These are phyloP conservation scores for Cyanoderma ruficeps DNA, from an alignment of 2,113 vertebrate genomes.

Conservation along the genomic window DNA sequence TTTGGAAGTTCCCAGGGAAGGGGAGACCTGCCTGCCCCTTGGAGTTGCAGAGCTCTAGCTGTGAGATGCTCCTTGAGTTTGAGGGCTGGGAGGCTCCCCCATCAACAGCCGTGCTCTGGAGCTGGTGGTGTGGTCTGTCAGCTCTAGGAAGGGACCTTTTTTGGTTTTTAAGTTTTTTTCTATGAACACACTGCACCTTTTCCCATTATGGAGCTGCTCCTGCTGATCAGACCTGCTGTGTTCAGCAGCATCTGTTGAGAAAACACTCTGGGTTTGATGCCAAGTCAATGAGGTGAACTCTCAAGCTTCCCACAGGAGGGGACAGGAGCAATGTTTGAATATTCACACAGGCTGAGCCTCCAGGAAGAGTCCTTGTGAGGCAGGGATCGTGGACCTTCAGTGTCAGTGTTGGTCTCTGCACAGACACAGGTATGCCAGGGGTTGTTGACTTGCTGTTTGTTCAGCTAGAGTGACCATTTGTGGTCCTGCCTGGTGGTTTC, in stretches of 20 bases:
- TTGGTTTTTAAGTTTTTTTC: background rate
- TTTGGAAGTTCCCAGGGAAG: background rate
- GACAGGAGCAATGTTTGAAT: background rate
- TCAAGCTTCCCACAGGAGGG: background rate
- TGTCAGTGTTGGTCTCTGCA: background rate
- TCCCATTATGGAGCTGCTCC: background rate
- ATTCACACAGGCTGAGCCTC: background rate
- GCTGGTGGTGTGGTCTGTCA: background rate
- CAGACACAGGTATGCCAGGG: fast-evolving
- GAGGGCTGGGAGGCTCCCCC: background rate
- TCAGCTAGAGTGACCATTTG: fast-evolving
- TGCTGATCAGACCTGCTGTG: background rate
- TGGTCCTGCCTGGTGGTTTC: background rate
- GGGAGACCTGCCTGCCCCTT: background rate
- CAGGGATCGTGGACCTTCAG: fast-evolving
- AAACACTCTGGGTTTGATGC: background rate
- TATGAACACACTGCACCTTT: background rate
- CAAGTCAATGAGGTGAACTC: background rate
- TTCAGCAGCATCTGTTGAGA: fast-evolving
- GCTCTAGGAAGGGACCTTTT: background rate
- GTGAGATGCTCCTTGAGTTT: background rate
- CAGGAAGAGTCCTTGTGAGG: background rate
- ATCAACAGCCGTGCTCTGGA: background rate
- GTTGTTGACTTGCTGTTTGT: background rate
- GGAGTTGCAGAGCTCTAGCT: background rate